phyloP scores from a whole-genome alignment of 2,797 vertebrate species.

The Notoglanidium macrostoma region DNA sequence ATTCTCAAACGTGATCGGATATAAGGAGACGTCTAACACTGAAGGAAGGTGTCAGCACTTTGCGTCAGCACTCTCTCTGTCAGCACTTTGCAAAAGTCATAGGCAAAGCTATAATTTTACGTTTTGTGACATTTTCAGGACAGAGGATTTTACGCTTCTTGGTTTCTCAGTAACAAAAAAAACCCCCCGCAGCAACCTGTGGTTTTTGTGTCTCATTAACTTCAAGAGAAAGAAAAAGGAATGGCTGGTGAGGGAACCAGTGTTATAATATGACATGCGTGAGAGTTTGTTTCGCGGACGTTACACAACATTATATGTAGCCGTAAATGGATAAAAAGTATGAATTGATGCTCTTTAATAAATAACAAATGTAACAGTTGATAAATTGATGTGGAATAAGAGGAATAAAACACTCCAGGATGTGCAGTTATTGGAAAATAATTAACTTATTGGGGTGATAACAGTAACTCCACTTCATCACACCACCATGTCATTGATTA shows the following conservation, averaged over 20 bases:
- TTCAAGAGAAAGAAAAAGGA: not conserved
- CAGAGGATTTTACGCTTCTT: not conserved
- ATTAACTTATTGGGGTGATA: not conserved
- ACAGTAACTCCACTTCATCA: too few species aligned
- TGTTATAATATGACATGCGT: not conserved
- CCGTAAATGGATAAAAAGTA: not conserved
- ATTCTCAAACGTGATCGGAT: not conserved
- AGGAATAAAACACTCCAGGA: not conserved
- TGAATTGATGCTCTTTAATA: too few species aligned
- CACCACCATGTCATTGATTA: too few species aligned
- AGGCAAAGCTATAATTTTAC: not conserved
- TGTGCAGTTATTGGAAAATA: not conserved
- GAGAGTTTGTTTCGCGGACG: too few species aligned
- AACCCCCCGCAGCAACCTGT: too few species aligned
- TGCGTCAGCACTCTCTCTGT: not conserved
- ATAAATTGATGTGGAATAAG: not conserved
- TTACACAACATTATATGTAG: too few species aligned
- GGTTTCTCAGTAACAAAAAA: not conserved
- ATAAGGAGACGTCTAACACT: not conserved
- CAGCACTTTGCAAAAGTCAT: not conserved
- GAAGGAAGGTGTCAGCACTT: not conserved
- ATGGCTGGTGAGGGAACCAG: not conserved
- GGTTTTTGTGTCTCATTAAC: not conserved
- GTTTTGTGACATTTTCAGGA: not conserved
- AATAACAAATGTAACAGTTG: too few species aligned